Conservation (phyloP, 1,140 invertebrate species). For the Anoplolepis gracilipes region DNA sequence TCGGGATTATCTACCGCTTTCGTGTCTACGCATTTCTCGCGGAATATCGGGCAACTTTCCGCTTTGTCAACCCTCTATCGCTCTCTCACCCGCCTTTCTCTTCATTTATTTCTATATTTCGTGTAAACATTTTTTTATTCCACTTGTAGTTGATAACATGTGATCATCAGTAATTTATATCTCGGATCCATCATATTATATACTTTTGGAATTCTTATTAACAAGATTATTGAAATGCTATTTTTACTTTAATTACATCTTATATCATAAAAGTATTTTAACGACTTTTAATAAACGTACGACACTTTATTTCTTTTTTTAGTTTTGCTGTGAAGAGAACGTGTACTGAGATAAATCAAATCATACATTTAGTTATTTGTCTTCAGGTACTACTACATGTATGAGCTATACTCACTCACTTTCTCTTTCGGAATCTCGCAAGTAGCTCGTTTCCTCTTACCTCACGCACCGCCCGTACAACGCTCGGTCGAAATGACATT, state of each 20-base stretch:
- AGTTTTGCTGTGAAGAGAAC: background rate
- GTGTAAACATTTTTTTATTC: background rate
- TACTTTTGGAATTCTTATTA: background rate
- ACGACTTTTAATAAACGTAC: background rate
- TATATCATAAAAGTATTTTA: background rate
- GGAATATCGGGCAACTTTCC: constrained; percentile 49
- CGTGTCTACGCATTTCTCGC: constrained; percentile 17
- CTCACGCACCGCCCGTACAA: constrained; percentile 14
- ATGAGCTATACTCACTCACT: constrained; percentile 26
- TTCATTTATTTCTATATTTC: background rate
- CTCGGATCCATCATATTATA: background rate
- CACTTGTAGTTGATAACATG: background rate
- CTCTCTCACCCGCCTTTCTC: background rate
- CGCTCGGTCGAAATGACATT: constrained; percentile 72
- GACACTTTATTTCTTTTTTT: background rate
- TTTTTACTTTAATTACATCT: background rate
- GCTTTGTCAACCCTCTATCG: background rate
- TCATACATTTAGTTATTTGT: constrained; percentile 53
- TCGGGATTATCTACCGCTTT: constrained; percentile 47
- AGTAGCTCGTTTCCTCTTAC: constrained; percentile 23
- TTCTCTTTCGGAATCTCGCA: constrained; percentile 51
- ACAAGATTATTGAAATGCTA: background rate
- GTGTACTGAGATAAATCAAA: constrained; percentile 5
- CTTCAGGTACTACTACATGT: background rate
- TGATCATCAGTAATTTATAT: background rate